Conservation (phyloP, 2,113 vertebrate species). For the Ptyas mucosa region DNA sequence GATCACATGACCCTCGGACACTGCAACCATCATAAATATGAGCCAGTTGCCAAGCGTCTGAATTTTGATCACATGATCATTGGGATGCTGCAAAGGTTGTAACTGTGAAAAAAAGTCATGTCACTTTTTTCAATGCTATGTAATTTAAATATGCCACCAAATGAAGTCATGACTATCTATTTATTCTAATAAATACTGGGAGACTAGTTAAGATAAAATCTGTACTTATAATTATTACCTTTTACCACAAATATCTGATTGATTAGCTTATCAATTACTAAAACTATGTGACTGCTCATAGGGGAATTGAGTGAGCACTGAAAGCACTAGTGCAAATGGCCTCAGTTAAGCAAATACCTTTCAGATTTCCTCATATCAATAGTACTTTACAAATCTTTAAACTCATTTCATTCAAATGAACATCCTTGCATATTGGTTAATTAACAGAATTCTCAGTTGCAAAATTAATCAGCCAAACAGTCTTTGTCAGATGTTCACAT, state of each 20-base stretch:
- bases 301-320: background rate
- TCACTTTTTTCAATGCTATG: no score
- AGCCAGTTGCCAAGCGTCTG: no score
- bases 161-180: no score
- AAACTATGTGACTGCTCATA: background rate
- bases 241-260: background rate
- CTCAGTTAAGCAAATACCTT: background rate
- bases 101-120: no score
- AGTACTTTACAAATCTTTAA: background rate
- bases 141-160: no score
- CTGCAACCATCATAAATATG: no score
- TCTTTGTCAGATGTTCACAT: background rate
- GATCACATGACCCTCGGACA: no score
- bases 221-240: background rate
- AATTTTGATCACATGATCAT: no score
- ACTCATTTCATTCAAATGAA: background rate
- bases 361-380: background rate
- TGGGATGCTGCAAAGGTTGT: no score
- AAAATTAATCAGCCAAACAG: background rate
- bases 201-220: no score
- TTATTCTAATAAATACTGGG: no score
- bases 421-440: background rate
- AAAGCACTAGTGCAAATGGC: background rate
- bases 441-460: background rate
- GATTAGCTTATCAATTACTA: background rate